Evolutionary conservation across 2,797 vertebrate genomes (phyloP).

Genomic region (Loris lydekkerianus): DNA sequence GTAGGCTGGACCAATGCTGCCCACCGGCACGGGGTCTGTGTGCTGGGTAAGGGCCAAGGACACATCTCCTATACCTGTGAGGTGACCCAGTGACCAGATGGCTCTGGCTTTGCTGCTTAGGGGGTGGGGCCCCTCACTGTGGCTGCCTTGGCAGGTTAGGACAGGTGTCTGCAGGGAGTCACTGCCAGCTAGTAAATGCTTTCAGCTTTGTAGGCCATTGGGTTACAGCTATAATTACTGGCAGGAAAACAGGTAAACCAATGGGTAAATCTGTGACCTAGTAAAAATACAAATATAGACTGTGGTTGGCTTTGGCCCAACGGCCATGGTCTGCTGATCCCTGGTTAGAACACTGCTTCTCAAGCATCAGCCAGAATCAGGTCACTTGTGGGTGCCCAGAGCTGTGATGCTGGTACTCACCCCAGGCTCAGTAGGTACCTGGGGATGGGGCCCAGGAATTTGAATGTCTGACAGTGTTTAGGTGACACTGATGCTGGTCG

Average conservation of each 20-base stretch:
- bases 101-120: not conserved
- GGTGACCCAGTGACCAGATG: rapidly evolving
- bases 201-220: not conserved
- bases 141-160: rapidly evolving
- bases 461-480: not conserved
- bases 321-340: not conserved
- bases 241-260: not conserved
- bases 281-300: rapidly evolving
- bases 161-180: rapidly evolving
- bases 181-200: not conserved
- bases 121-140: not conserved
- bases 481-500: rapidly evolving
- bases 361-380: no score
- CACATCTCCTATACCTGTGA: rapidly evolving
- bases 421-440: rapidly evolving
- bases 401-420: rapidly evolving
- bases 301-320: not conserved
- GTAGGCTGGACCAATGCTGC: slow-evolving; percentile 96
- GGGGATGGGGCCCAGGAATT: no score
- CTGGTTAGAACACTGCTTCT: not conserved
- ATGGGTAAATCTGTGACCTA: rapidly evolving
- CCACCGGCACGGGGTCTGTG: slow-evolving; percentile 93
- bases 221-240: no score
- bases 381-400: rapidly evolving
- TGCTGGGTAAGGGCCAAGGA: slow-evolving; percentile 91